Base-by-base conservation (phyloP, 2,888 invertebrate genomes). In the Drosophila birchii region DNA sequence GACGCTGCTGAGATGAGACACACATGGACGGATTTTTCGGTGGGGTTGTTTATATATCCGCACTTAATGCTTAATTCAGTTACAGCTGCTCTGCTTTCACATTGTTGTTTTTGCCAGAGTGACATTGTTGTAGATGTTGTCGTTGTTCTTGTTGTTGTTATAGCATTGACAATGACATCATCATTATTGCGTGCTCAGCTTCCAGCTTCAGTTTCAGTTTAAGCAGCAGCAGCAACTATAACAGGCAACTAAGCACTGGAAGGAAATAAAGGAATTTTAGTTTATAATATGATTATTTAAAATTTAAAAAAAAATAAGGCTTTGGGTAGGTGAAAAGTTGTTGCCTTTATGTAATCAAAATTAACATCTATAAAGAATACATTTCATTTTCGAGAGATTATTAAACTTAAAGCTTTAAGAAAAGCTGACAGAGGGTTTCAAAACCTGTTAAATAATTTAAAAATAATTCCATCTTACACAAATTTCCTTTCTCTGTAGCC, bases 161-260 rank as follows among this genome's bases (percentile, higher is more conserved):
- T 80, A 61, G 75, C 86, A 90, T 91, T 91, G 90, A 91, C 91
- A 91, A 91, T 91, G 90, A 90, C 90, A 91, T 91, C 90, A 91
- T 89, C 90, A 91, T 90, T 89, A 91, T 88, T 84, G 91, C 81
- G 78, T 89, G 78, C 78, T 81, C 63, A 78, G 75, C 84, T 72
- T 51, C 76, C 71, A 73, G 68, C 56, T 69, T 63, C 47, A 54
- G 62, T 62, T 64, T 32, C 63, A 67, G 63, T 66, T 44, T 32
- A 70, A 71, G 51, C 59, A 39, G n/a, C 53, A 49, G 55, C 39
- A 43, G 39, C 56, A 51, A 51, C 51, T 51, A 20, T 18, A 55
- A 8, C 7, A 7, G 4, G 36, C n/a, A 38, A 54, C 38, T 26
- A 26, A 32, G 39, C 39, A 59, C 29, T 9, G 20, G 3, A 9